These are phyloP conservation scores for Lysandra coridon DNA, from an alignment of 2,888 invertebrate genomes.

Conservation along the genomic window DNA sequence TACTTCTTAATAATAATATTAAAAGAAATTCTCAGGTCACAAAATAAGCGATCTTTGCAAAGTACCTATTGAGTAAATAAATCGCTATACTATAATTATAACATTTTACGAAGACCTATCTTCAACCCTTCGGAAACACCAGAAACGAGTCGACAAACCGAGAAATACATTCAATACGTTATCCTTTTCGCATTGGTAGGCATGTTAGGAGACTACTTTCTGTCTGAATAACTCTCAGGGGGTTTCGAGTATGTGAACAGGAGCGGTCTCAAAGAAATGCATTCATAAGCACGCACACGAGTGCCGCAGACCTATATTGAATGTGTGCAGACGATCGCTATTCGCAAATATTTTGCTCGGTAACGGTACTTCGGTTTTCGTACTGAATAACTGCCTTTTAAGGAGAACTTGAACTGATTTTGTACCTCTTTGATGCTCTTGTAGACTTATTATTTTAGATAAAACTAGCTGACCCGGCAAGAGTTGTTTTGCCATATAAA, in stretches of 20 bases:
- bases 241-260: conserved; percentile 52
- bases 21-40: too few species aligned
- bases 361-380: not conserved
- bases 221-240: conserved; percentile 50
- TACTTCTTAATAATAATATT: too few species aligned
- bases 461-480: too few species aligned
- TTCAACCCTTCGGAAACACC: not conserved
- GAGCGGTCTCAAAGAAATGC: conserved; percentile 60
- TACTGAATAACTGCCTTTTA: not conserved
- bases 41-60: not conserved
- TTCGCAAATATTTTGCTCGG: conserved; percentile 20
- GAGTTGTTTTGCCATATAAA: too few species aligned
- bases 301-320: conserved; percentile 44
- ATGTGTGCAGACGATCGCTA: conserved; percentile 36
- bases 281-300: conserved; percentile 66
- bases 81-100: not conserved
- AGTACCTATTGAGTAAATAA: not conserved
- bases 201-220: conserved; percentile 43
- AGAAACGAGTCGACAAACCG: not conserved
- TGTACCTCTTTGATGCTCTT: not conserved
- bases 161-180: conserved; percentile 37
- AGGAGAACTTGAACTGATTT: not conserved
- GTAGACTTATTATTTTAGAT: not conserved
- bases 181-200: conserved; percentile 39
- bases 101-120: not conserved